These are phyloP conservation scores for Aurelia coerulea DNA, from an alignment of 30 jellyfish, hydroid and myxozoan species.

Conservation along the genomic window DNA sequence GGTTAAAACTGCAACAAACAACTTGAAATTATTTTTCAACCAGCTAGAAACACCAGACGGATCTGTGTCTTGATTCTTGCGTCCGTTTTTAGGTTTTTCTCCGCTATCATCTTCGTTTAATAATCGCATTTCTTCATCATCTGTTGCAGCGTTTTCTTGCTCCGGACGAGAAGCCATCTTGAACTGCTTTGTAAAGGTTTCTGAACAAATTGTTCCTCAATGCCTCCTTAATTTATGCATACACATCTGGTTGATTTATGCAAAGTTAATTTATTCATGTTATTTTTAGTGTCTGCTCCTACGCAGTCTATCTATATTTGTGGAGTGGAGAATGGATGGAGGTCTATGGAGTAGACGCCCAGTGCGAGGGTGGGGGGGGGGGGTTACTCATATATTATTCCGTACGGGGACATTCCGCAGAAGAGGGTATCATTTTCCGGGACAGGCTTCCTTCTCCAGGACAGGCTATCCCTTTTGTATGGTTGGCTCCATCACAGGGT, in stretches of 20 bases:
- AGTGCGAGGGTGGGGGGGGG: too few species aligned
- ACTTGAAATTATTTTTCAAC: slow-evolving; percentile 65
- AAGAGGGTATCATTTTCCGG: too few species aligned
- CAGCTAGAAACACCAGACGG: slow-evolving; percentile 18
- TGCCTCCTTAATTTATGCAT: slow-evolving; percentile 1
- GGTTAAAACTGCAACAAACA: slow-evolving; percentile 68
- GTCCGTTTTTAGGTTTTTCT: slow-evolving; percentile 17
- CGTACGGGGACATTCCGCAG: too few species aligned
- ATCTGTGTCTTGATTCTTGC: background rate
- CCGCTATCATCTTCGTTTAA: slow-evolving; percentile 58
- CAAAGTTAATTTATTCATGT: slow-evolving; percentile 11
- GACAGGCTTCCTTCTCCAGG: too few species aligned
- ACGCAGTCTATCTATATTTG: too few species aligned
- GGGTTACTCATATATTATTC: too few species aligned
- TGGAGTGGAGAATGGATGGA: too few species aligned
- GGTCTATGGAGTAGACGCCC: too few species aligned
- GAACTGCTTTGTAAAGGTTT: slow-evolving; percentile 19
- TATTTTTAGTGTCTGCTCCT: too few species aligned
- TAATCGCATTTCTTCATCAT: slow-evolving; percentile 72
- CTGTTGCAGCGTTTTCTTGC: slow-evolving; percentile 14
- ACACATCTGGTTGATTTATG: slow-evolving; percentile 10
- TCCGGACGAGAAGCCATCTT: slow-evolving; percentile 29
- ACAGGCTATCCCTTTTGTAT: too few species aligned
- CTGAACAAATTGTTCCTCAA: slow-evolving; percentile 26
- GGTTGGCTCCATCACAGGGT: too few species aligned